Evolutionary conservation across 2,797 vertebrate genomes (phyloP), one percentile per base, ranked within the genome.

Genomic region (Okamejei kenojei): DNA sequence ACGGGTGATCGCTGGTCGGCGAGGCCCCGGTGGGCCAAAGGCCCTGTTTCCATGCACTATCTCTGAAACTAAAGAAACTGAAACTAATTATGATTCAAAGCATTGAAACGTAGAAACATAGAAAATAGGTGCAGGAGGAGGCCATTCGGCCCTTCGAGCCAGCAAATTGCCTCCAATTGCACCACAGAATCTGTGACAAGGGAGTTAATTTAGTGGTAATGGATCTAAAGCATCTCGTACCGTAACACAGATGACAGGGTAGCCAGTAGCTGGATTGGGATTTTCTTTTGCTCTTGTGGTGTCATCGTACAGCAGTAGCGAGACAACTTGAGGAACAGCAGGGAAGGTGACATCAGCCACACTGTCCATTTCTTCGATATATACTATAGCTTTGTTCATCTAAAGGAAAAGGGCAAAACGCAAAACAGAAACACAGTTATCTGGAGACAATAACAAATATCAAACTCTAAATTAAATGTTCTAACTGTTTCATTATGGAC

Each of bases 331-430:
- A 7, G 97, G 98, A 93, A 98, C 97, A 0, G 97, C 96, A 80
- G 97, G 97, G 95, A 98, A 98, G 0, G 96, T 97, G 54, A 98
- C 97, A 61, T 97, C 97, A 73, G 97, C 97, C 93, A 97, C 95
- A 58, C 97, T 98, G 95, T 98, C 97, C 97, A 97, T 97, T 96
- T 98, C 97, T 95, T 98, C 98, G 82, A 98, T 97, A 95, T 98
- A 98, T 78, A 98, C 97, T 71, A 97, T 97, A 93, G 97, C 97
- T 95, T 98, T 98, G 95, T 94, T 98, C 97, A 97, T 97, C 97
- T 98, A 61, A 76, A 23, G 71, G 93, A 35, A n/a, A 4, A 10
- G 23, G 23, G n/a, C 26, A 38, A 58, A 21, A 63, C 38, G 54
- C 45, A 32, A n/a, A 80, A n/a, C 54, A 86, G 26, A 86, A 13